Evolutionary conservation across 2,797 vertebrate genomes (phyloP).

Genomic region (Hypotaenidia philippensis): DNA sequence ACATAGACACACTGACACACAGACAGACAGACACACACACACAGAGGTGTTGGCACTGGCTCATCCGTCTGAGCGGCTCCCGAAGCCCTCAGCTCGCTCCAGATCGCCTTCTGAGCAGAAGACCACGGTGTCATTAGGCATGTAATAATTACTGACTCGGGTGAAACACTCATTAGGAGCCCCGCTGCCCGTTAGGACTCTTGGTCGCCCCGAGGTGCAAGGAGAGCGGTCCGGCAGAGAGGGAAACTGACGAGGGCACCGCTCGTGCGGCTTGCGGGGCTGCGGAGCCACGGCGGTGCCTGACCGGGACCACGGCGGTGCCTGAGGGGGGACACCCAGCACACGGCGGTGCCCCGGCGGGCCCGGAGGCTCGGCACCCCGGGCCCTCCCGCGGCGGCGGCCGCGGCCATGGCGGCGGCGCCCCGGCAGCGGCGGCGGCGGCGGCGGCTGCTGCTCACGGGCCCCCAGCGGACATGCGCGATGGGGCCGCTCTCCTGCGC

Average conservation of each 20-base stretch:
- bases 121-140: background rate
- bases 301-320: rapidly evolving
- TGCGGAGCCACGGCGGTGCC: rapidly evolving
- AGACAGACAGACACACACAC: too few species aligned
- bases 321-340: background rate
- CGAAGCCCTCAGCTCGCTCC: background rate
- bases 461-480: background rate
- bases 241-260: background rate
- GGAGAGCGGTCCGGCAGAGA: background rate
- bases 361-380: rapidly evolving
- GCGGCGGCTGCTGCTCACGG: background rate
- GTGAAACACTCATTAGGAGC: background rate
- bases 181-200: background rate
- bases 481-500: background rate
- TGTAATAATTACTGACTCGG: background rate
- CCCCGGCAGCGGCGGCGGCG: background rate
- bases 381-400: background rate
- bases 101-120: background rate
- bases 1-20: too few species aligned
- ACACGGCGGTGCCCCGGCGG: background rate
- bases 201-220: rapidly evolving
- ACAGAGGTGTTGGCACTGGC: background rate
- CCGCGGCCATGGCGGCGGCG: background rate
- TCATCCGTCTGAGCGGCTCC: background rate
- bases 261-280: rapidly evolving